Evolutionary conservation across 2,113 vertebrate species (phyloP).

Genomic region (Microcebus murinus): DNA sequence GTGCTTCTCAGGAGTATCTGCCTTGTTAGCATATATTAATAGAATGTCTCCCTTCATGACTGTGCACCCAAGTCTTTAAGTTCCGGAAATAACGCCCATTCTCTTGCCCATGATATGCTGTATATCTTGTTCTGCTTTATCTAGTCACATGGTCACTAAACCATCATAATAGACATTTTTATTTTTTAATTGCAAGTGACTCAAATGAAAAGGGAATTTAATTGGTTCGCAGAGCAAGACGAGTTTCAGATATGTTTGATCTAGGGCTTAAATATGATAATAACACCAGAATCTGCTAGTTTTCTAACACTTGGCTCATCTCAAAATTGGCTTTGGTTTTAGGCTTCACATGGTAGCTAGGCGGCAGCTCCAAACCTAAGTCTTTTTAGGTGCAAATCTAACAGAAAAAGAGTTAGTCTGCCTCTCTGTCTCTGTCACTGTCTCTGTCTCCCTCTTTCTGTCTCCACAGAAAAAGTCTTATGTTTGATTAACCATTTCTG

Average conservation of each 20-base stretch:
- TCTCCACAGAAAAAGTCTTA: neutral
- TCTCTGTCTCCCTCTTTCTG: neutral
- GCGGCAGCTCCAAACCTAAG: neutral
- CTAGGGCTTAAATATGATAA: neutral
- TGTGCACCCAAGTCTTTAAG: neutral
- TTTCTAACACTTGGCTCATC: neutral
- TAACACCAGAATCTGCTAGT: neutral
- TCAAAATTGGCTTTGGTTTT: neutral
- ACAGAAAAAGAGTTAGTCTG: neutral
- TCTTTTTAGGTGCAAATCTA: neutral
- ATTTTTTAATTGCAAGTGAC: neutral
- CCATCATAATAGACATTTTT: neutral
- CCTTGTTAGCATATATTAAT: neutral
- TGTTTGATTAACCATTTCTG: neutral
- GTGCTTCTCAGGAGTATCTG: neutral
- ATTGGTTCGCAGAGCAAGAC: neutral
- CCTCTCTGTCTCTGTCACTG: neutral
- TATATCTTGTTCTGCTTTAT: neutral
- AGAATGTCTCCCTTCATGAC: neutral
- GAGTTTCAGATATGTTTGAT: neutral
- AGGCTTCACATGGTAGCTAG: neutral
- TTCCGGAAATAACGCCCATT: neutral
- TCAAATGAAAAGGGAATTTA: neutral
- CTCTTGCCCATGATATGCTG: neutral
- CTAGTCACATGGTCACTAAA: neutral